Conservation (phyloP, 2,113 vertebrate species). For the Ardeotis arabs region DNA sequence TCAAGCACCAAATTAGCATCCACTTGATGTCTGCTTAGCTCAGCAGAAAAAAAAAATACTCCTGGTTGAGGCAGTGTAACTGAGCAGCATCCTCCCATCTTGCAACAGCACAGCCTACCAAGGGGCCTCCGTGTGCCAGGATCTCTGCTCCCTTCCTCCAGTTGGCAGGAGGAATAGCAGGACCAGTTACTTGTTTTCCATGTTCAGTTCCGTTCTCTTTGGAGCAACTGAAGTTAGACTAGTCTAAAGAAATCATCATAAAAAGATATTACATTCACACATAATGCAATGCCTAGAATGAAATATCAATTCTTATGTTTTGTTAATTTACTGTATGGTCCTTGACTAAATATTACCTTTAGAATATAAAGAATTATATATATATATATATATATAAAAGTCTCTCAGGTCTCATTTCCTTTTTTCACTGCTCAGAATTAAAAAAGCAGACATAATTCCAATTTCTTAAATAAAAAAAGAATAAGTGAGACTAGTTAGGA, state of each 20-base stretch:
- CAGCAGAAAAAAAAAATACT: not conserved
- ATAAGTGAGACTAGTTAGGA: not conserved
- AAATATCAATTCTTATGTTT: constrained; percentile 50
- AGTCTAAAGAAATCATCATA: not conserved
- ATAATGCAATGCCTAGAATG: constrained; percentile 36
- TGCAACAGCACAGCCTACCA: not conserved
- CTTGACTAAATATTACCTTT: constrained; percentile 57
- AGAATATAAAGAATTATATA: not conserved
- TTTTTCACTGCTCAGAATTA: not conserved
- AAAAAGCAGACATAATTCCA: constrained; percentile 38
- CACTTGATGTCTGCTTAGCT: not conserved
- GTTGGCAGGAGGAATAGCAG: not conserved
- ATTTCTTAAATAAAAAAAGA: not conserved
- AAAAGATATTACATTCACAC: constrained; percentile 2
- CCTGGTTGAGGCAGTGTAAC: not conserved
- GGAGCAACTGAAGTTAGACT: not conserved
- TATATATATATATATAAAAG: not conserved
- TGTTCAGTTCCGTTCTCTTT: not conserved
- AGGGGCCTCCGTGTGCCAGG: not conserved
- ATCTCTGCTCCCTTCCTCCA: not conserved
- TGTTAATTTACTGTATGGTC: constrained; percentile 51
- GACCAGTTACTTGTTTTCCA: not conserved
- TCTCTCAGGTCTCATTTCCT: constrained; percentile 38
- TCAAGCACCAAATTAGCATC: not conserved
- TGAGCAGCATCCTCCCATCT: not conserved